Evolutionary conservation across 1,140 invertebrate genomes (phyloP).

Genomic region (Lasaia peninsularis): DNA sequence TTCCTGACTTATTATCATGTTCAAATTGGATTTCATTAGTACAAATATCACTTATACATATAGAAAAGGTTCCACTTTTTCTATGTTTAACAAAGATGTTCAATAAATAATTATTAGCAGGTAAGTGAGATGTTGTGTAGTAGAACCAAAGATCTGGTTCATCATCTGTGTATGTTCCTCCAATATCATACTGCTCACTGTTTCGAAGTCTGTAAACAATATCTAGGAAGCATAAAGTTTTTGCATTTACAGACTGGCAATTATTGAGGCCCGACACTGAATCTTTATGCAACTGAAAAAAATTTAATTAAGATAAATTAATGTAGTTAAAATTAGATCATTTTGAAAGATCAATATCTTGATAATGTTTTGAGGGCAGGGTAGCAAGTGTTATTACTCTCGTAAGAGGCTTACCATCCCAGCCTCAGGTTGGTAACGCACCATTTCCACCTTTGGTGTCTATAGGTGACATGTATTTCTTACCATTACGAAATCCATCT

Average conservation of each 20-base stretch:
- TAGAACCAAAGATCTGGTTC: slow-evolving; percentile 1
- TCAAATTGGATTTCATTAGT: neutral
- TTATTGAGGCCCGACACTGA: neutral
- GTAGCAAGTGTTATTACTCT: too few species aligned
- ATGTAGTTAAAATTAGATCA: too few species aligned
- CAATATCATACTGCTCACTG: neutral
- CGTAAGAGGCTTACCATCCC: too few species aligned
- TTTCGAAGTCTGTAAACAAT: neutral
- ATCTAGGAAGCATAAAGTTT: neutral
- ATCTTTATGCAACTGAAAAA: neutral
- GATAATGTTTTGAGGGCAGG: too few species aligned
- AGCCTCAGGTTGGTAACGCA: too few species aligned
- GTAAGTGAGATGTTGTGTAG: neutral
- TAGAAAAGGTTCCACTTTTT: slow-evolving; percentile 1
- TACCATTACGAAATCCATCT: too few species aligned
- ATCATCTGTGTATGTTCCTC: slow-evolving; percentile 1
- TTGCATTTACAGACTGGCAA: neutral
- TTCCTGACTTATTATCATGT: neutral
- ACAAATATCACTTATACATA: neutral
- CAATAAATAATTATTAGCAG: neutral
- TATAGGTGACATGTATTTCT: too few species aligned
- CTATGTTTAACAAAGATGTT: slow-evolving; percentile 1
- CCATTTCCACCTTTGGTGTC: too few species aligned
- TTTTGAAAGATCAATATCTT: too few species aligned
- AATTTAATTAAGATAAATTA: neutral